Evolutionary conservation across 2,888 invertebrate genomes (phyloP), one percentile per base, ranked within the genome.

Genomic region (Prosapia bicincta): DNA sequence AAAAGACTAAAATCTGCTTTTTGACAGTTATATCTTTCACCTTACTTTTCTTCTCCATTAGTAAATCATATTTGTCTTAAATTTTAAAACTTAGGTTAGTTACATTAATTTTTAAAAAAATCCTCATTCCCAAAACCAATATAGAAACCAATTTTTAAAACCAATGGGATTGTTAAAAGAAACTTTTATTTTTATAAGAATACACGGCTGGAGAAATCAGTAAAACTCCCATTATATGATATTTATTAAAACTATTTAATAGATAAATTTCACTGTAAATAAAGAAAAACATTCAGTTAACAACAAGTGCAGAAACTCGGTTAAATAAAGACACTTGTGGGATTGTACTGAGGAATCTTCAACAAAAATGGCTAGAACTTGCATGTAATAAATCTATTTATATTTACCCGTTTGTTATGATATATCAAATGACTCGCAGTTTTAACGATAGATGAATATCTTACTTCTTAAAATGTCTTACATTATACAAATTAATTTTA

Each of bases 271-370:
- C 15, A 26, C 67, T 26, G 26, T 67, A 25, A 72, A 67, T 66
- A 30, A 72, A 72, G 26, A 72, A 67, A 76, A 76, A 71, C 24
- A 23, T 65, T 65, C 65, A 76, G 66, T 66, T 66, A 66, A 54
- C 69, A 69, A 68, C 68, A 54, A 72, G 23, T 66, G 66, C 65
- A 65, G 76, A 71, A 78, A 78, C 77, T 79, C 78, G 78, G 79
- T 78, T 72, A 72, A 76, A 78, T 71, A 75, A 80, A 80, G 80
- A 80, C 80, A 80, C 80, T 80, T 80, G 76, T 76, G 78, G 78
- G 78, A 79, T 80, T 79, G 80, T 79, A 80, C 80, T 78, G 78
- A 75, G 43, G 74, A 69, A 69, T 65, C 28, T 66, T 28, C 32
- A 72, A 72, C 66, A 72, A 72, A 32, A 65, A 24, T 54, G 54